Evolutionary conservation across 1,140 invertebrate genomes (phyloP).

Genomic region (Galendromus occidentalis): DNA sequence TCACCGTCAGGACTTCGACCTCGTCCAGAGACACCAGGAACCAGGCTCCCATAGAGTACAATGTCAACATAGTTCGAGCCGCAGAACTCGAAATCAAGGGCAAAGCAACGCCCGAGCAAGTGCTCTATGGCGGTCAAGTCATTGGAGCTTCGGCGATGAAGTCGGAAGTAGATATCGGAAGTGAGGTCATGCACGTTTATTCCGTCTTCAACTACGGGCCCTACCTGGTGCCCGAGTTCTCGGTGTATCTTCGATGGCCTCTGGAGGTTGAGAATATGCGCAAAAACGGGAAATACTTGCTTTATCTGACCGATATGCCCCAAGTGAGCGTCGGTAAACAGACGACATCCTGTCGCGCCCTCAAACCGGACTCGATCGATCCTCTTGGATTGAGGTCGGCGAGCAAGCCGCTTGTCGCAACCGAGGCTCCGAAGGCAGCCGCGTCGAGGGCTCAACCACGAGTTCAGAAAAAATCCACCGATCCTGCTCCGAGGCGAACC

Average conservation of each 20-base stretch:
- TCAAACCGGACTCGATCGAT: constrained; percentile 9
- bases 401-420: background rate
- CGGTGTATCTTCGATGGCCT: constrained; percentile 70
- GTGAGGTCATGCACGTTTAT: constrained; percentile 60
- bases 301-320: constrained; percentile 64
- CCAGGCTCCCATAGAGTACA: constrained; percentile 37
- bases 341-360: background rate
- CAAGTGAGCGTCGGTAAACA: constrained; percentile 25
- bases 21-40: constrained; percentile 34
- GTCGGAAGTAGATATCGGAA: constrained; percentile 62
- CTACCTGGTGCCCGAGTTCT: constrained; percentile 51
- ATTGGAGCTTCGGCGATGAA: constrained; percentile 60
- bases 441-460: background rate
- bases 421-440: background rate
- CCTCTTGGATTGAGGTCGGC: constrained; percentile 9
- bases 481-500: background rate
- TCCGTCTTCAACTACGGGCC: constrained; percentile 64
- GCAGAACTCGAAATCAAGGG: constrained; percentile 61
- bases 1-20: constrained; percentile 16
- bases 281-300: constrained; percentile 59
- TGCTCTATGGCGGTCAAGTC: constrained; percentile 63
- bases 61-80: constrained; percentile 49
- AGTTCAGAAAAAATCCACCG: background rate
- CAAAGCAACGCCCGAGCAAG: constrained; percentile 49
- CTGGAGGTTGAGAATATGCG: constrained; percentile 59